These are phyloP conservation scores for Sinopyrophorus schimmeli DNA, from an alignment of 2,888 invertebrate genomes.

Conservation along the genomic window DNA sequence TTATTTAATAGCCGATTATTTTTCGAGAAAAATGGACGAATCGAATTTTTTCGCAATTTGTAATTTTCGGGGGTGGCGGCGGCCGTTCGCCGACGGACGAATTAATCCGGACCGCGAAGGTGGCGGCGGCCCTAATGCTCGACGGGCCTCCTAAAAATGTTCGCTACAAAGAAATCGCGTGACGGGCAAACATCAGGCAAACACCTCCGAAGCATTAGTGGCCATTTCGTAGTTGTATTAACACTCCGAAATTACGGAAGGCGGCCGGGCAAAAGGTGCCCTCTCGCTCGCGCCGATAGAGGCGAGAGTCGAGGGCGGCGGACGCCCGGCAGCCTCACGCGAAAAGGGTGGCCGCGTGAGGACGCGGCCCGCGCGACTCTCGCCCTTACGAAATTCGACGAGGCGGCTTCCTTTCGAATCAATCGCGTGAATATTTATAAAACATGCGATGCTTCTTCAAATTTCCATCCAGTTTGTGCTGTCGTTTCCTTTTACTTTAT, in stretches of 20 bases:
- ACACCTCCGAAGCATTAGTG: slow-evolving; percentile 56
- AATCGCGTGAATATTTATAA: slow-evolving; percentile 31
- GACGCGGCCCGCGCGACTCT: slow-evolving; percentile 9
- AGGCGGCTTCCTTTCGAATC: slow-evolving; percentile 29
- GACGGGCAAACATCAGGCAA: slow-evolving; percentile 52
- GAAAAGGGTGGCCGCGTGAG: slow-evolving; percentile 24
- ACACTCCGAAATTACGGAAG: slow-evolving; percentile 49
- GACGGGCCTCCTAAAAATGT: too few relatives aligned
- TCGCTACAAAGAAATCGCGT: slow-evolving; percentile 52
- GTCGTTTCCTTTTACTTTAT: slow-evolving; percentile 24
- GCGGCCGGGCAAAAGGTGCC: slow-evolving; percentile 22
- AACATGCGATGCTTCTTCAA: slow-evolving; percentile 37
- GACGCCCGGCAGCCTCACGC: slow-evolving; percentile 10
- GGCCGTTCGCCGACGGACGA: too few relatives aligned
- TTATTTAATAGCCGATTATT: too few relatives aligned
- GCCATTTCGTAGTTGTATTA: slow-evolving; percentile 55
- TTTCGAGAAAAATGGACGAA: too few relatives aligned
- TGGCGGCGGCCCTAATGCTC: too few relatives aligned
- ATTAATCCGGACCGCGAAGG: too few relatives aligned
- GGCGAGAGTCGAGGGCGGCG: slow-evolving; percentile 12
- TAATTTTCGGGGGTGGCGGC: too few relatives aligned
- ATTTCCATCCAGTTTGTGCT: slow-evolving; percentile 24
- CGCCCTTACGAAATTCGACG: too few relatives aligned
- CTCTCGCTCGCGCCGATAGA: slow-evolving; percentile 9
- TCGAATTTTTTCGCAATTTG: too few relatives aligned